Base-by-base conservation (phyloP, 2,113 vertebrate species). In the Gobio gobio region DNA sequence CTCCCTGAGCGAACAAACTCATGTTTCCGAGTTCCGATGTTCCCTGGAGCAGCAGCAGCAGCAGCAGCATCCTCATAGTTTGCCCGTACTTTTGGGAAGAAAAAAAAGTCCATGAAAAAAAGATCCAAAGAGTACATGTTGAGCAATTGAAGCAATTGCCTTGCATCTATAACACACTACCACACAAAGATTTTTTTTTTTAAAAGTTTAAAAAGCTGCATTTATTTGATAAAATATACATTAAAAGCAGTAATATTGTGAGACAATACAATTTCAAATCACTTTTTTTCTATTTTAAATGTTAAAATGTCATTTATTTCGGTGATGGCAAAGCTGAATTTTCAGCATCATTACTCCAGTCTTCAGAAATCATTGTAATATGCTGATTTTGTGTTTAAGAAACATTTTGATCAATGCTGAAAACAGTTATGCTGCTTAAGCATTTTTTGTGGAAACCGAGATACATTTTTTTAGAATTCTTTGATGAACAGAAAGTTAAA, bases 1-100 rank as follows among this genome's bases (percentile, higher is more conserved):
- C 96, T 98, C 94, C 98, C 98, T 70, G 97, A 96, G 36, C 98
- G 97, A n/a, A 95, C 96, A 91, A 99, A 98, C 84, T 99, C 98
- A 10, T 97, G 96, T 90, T 99, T 99, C 92, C 97, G 96, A 10
- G 91, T 29, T 29, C 29, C 29, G 29, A 29, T 95, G 0, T 95
- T 58, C 10, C 93, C 88, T 36, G 96, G n/a, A n/a, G n/a, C 40
- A 40, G 40, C 40, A 40, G 96, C 5, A 40, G 40, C 40, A 40
- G 96, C 92, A 85, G 91, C 96, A 6, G 89, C 93, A 82, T 99
- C 98, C 89, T 99, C 98, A 83, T 98, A 99, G 92, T 96, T 97
- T 85, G 96, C 94, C 91, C 98, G 95, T 88, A 96, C 98, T 99
- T 87, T 90, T 1, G n/a, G 20, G 40, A 49, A 13, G 16, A 13